Base-by-base conservation (phyloP, 1,140 invertebrate species). In the Drosophila jambulina region DNA sequence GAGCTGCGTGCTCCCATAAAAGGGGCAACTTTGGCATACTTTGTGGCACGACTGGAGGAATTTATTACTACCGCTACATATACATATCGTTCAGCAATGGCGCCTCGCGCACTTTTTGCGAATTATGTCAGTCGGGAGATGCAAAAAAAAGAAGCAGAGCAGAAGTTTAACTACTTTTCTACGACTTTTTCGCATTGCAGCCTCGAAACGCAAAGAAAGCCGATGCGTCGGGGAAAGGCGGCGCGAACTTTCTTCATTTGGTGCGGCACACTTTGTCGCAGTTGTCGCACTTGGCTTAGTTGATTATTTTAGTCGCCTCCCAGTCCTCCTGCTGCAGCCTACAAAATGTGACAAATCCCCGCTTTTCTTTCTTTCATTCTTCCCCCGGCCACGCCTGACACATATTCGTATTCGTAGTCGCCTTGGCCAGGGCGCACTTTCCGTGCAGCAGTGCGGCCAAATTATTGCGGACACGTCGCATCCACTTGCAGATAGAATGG, bases 111-210 rank as follows among this genome's bases (percentile, higher is more conserved):
- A 56, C 60, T 75, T 45, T 25, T 38, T 32, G 38, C 53, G 65
- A 87, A 87, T 87, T 87, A 88, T 87, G 80, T 78, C 83, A 87
- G 81, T 23, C 81, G 25, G 68, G 53, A 74, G 68, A 48, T 57
- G 78, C 59, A 61, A 83, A 83, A 78, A 87, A 88, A 54, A 23
- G 12, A 17, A 21, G 8, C 19, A 23, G 32, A 75, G 63, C 79
- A 80, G 75, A 83, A 87, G 63, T 88, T 87, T 88, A 88, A 87
- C 83, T 87, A 87, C 83, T 87, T 87, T 87, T 68, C 83, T 67
- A 80, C 72, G 84, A 80, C 67, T 88, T 87, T 81, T 81, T 72
- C 58, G 62, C 51, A 79, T 58, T 83, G 63, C 51, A 43, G 53
- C 25, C 42, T 34, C 13, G 12, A 17, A 62, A 58, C 32, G 17